Evolutionary conservation across 2,888 invertebrate species (phyloP).

Genomic region (Drosophila kanekoi): DNA sequence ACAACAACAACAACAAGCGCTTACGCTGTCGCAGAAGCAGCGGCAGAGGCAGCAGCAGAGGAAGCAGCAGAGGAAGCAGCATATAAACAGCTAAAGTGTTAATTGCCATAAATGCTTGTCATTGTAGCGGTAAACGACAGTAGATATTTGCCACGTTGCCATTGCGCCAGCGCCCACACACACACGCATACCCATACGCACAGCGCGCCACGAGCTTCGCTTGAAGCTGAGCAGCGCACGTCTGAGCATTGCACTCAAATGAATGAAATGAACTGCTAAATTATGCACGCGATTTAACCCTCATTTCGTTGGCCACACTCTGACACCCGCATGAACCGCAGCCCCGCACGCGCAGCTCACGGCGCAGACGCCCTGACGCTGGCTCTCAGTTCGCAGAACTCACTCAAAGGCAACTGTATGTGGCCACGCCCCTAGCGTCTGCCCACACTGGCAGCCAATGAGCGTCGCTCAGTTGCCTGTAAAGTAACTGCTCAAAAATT

Average conservation of each 20-base stretch:
- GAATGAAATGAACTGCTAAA: constrained; percentile 82
- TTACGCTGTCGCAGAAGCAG: constrained; percentile 36
- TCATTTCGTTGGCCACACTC: constrained; percentile 70
- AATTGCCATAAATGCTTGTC: constrained; percentile 86
- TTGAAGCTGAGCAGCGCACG: constrained; percentile 49
- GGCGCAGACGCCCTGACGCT: constrained; percentile 11
- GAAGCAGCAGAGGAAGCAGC: constrained; percentile 54
- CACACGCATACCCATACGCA: constrained; percentile 24
- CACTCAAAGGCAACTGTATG: constrained; percentile 39
- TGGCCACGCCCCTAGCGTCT: constrained; percentile 61
- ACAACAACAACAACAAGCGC: constrained; percentile 35
- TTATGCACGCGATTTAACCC: constrained; percentile 82
- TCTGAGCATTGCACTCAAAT: constrained; percentile 77
- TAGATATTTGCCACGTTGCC: constrained; percentile 84
- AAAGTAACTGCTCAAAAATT: constrained; percentile 32
- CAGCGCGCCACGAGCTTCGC: constrained; percentile 25
- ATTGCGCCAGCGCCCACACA: constrained; percentile 70
- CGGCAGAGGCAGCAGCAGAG: constrained; percentile 6
- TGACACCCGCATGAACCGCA: constrained; percentile 10
- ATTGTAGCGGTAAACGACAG: constrained; percentile 85
- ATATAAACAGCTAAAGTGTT: constrained; percentile 85
- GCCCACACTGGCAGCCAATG: constrained; percentile 38
- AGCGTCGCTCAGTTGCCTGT: constrained; percentile 19
- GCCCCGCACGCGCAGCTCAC: not conserved
- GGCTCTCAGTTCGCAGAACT: constrained; percentile 44